Conservation (phyloP, 2,888 invertebrate genomes). For the Drosophila anomalata region DNA sequence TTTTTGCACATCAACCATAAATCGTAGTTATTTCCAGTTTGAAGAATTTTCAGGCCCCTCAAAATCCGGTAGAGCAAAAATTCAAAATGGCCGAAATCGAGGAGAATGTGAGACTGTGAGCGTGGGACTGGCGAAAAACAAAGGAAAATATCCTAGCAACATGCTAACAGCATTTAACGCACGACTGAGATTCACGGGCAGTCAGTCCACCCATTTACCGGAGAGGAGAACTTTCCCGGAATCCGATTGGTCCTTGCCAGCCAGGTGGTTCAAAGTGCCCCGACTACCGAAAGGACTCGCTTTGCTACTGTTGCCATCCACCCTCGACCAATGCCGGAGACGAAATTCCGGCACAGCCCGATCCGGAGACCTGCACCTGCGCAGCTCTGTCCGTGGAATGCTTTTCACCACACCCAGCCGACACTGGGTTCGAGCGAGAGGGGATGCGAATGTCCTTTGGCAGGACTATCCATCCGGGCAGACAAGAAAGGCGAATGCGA, state of each 20-base stretch:
- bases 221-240: constrained; percentile 5
- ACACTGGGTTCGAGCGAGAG: constrained; percentile 46
- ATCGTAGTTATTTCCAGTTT: constrained; percentile 28
- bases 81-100: constrained; percentile 81
- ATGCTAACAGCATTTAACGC: constrained; percentile 77
- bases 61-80: constrained; percentile 56
- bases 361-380: constrained; percentile 51
- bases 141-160: constrained; percentile 68
- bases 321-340: constrained; percentile 68
- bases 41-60: constrained; percentile 8
- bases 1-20: constrained; percentile 42
- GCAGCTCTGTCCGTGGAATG: constrained; percentile 59
- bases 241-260: constrained; percentile 60
- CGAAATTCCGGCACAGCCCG: constrained; percentile 64
- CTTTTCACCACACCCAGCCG: constrained; percentile 79
- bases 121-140: constrained; percentile 52
- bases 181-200: constrained; percentile 72
- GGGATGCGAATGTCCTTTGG: constrained; percentile 66
- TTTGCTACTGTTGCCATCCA: constrained; percentile 75
- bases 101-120: constrained; percentile 30
- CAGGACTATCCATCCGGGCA: constrained; percentile 67
- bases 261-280: constrained; percentile 61
- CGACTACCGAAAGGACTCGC: constrained; percentile 21
- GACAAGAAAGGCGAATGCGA: constrained; percentile 76
- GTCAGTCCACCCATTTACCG: constrained; percentile 33